phyloP scores from a whole-genome alignment of 2,113 vertebrate genomes.

The Upupa epops region DNA sequence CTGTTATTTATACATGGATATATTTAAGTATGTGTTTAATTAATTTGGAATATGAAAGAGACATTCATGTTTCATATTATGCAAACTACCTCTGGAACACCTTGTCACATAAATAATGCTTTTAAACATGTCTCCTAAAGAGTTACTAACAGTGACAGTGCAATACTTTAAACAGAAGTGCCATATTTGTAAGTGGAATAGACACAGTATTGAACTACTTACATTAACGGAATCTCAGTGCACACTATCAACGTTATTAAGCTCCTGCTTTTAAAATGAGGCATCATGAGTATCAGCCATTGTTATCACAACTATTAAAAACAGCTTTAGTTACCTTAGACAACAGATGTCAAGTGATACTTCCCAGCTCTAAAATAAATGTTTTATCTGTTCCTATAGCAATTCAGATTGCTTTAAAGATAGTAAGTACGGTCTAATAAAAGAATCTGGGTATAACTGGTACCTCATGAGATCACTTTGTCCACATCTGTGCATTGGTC shows the following conservation, averaged over 20 bases:
- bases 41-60: not conserved
- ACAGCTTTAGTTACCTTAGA: not conserved
- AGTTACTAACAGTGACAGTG: not conserved
- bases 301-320: not conserved
- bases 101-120: not conserved
- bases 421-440: not conserved
- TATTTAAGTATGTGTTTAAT: not conserved
- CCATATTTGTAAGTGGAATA: not conserved
- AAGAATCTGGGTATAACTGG: not conserved
- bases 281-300: not conserved
- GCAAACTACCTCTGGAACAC: not conserved
- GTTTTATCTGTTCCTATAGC: not conserved
- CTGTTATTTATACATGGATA: not conserved
- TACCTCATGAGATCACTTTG: not conserved
- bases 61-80: not conserved
- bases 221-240: not conserved
- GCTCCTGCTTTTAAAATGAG: not conserved
- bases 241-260: not conserved
- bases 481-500: not conserved
- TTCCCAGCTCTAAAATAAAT: not conserved
- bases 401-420: not conserved
- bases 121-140: not conserved
- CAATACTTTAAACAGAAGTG: not conserved
- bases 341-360: not conserved
- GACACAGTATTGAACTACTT: not conserved